phyloP scores from a whole-genome alignment of 2,888 invertebrate species.

The Rambutsinella grinnellia region DNA sequence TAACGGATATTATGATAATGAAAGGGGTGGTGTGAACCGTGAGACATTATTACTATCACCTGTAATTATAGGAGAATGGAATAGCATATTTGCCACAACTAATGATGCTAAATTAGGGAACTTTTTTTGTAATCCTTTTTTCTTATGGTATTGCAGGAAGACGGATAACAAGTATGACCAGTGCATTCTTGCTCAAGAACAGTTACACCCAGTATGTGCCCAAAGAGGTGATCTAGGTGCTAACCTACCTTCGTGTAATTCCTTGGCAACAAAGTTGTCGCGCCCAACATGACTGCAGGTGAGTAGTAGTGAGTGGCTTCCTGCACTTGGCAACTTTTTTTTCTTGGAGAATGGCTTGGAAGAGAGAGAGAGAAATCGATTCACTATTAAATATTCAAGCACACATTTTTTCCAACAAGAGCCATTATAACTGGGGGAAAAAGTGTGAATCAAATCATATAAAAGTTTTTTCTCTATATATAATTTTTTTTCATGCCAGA shows the following conservation, averaged over 20 bases:
- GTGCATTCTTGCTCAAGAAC: conserved; percentile 90
- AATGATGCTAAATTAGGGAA: too few relatives aligned
- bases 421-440: neutral
- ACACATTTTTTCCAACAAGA: neutral
- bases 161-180: conserved; percentile 84
- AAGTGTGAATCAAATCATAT: neutral
- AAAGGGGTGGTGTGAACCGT: neutral
- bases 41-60: neutral
- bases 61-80: too few relatives aligned
- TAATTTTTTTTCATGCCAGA: neutral
- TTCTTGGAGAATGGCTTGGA: too few relatives aligned
- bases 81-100: too few relatives aligned
- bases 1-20: neutral
- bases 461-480: neutral
- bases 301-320: conserved; percentile 66
- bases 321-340: too few relatives aligned
- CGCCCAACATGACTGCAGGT: conserved; percentile 88
- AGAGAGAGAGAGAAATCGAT: neutral
- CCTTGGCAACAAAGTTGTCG: conserved; percentile 86
- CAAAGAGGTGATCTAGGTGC: conserved; percentile 78
- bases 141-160: too few relatives aligned
- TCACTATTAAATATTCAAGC: neutral
- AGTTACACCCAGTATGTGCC: conserved; percentile 87
- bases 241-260: conserved; percentile 87
- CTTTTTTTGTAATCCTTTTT: too few relatives aligned